Base-by-base conservation (phyloP, 2,113 vertebrate species). In the Takifugu flavidus region DNA sequence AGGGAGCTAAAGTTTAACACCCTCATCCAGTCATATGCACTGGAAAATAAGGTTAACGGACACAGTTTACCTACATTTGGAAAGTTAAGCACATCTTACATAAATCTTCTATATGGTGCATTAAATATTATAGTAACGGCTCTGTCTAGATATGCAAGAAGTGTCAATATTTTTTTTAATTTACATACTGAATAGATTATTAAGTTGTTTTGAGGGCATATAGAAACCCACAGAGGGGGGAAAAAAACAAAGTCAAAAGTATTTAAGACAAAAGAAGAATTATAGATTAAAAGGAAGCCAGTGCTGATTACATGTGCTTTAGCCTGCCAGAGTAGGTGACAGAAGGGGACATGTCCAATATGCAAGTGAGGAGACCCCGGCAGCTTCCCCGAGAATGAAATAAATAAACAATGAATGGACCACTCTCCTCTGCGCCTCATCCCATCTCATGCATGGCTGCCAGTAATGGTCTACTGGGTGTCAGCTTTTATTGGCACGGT, bases 391-490 rank as follows among this genome's bases (percentile, higher is more conserved):
- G 80, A 78, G 80, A 89, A 89, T 84, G 83, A 90, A 91, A 91
- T 91, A 90, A 92, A 89, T 91, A 91, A 91, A 82, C 79, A 87
- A 90, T 87, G 89, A 92, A 87, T 77, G 79, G 88, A 88, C 89
- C 90, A 83, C 81, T 86, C 86, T 85, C 80, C 70, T 73, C 70
- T 82, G 80, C 86, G 86, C 87, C 87, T 89, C 89, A 90, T 90
- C 90, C 89, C 88, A 91, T 91, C 90, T 91, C 91, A 92, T 89
- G 90, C 90, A 91, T 91, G 89, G 88, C 86, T 92, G 91, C 90
- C 90, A 91, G 90, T 91, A 74, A 90, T 89, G 88, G 83, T 91
- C 90, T 88, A 77, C 88, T 90, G 90, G 88, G 84, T 89, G 89
- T 90, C 89, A 88, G 89, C 86, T 86, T 86, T 88, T 89, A 91